phyloP scores from a whole-genome alignment of 2,113 vertebrate species.

The Sebastes fasciatus region DNA sequence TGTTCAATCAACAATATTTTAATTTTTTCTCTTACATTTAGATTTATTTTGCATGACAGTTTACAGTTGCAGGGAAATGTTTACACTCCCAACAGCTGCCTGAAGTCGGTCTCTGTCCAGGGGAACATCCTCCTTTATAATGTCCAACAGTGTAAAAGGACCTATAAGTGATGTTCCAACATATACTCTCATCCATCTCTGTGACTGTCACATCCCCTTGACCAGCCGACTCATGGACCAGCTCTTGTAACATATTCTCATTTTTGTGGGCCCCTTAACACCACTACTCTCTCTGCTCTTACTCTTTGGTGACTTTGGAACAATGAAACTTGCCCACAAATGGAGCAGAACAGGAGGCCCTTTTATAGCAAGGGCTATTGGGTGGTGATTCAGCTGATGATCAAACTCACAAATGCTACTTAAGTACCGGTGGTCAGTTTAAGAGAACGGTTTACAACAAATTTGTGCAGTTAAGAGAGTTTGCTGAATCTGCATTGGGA shows the following conservation, averaged over 20 bases:
- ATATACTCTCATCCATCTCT: slow-evolving; percentile 9
- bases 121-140: not conserved
- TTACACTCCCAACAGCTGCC: not conserved
- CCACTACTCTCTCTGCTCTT: not conserved
- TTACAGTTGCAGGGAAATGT: not conserved
- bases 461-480: not conserved
- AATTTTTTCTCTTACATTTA: not conserved
- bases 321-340: not conserved
- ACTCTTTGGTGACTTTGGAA: slow-evolving; percentile 9
- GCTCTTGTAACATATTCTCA: not conserved
- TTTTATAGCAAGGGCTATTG: not conserved
- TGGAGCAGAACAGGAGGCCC: not conserved
- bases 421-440: not conserved
- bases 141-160: not conserved
- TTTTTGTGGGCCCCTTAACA: not conserved
- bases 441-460: not conserved
- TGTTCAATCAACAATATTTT: too few relatives aligned
- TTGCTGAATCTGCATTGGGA: not conserved
- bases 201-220: slow-evolving; percentile 3
- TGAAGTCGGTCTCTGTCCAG: not conserved
- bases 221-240: not conserved
- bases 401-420: not conserved
- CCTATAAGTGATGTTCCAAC: too few relatives aligned
- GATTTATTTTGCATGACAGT: not conserved
- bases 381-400: not conserved